Conservation (phyloP, 2,113 vertebrate species). For the Bombycilla garrulus region DNA sequence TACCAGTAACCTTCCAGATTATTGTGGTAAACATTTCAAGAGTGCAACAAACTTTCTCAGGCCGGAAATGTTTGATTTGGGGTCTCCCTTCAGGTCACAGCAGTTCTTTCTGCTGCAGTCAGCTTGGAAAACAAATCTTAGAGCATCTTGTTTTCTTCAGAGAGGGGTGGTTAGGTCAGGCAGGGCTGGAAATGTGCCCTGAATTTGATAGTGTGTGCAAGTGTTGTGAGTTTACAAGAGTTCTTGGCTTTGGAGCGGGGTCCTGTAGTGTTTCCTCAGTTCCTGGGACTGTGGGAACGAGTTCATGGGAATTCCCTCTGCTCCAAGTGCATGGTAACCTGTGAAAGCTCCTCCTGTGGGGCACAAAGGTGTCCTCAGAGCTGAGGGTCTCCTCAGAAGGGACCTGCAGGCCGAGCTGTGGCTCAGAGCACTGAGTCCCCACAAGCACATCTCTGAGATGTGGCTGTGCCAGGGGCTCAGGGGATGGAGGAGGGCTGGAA, state of each 20-base stretch:
- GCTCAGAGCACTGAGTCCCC: neutral
- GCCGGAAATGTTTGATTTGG: neutral
- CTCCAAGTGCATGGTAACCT: accelerated
- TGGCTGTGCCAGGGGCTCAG: neutral
- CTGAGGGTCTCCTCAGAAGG: neutral
- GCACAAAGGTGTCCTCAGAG: accelerated
- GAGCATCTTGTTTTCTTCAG: neutral
- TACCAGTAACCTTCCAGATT: neutral
- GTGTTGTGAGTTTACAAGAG: neutral
- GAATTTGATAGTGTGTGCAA: neutral
- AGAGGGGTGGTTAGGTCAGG: neutral
- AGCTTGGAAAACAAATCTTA: neutral
- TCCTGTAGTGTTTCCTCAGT: neutral
- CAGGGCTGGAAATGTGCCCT: neutral
- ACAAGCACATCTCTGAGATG: neutral
- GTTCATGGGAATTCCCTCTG: neutral
- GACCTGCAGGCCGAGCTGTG: neutral
- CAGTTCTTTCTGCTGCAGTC: neutral
- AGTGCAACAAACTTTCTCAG: neutral
- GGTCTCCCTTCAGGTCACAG: neutral
- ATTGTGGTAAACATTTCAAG: neutral
- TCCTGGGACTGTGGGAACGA: neutral
- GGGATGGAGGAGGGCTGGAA: neutral
- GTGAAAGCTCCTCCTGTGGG: neutral
- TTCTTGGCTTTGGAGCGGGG: neutral